A percentile compares a stretch with the other conserved stretches of the same genome.
phyloP scores from a whole-genome alignment of 2,888 invertebrate genomes.

The Meteorus cinctellus region DNA sequence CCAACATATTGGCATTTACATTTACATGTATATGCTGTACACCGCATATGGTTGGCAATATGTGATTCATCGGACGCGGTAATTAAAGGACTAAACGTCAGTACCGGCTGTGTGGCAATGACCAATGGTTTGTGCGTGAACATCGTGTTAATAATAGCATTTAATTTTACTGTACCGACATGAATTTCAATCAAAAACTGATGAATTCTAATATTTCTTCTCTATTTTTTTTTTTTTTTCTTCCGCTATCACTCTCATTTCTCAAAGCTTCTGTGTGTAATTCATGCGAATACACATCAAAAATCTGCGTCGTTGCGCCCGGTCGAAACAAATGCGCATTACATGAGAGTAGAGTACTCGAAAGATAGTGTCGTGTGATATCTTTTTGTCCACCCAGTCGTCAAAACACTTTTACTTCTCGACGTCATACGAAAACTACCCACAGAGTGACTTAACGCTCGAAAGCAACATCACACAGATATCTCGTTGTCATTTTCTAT shows the following conservation, averaged over 20 bases:
- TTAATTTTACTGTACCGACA: slow-evolving; percentile 47
- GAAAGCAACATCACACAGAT: background rate
- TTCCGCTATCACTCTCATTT: background rate
- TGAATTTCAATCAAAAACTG: slow-evolving; percentile 1
- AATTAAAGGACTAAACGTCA: slow-evolving; percentile 69
- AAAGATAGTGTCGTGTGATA: background rate
- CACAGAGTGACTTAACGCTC: slow-evolving; percentile 2
- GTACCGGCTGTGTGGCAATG: slow-evolving; percentile 65
- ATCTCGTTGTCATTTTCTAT: background rate
- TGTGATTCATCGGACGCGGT: slow-evolving; percentile 62
- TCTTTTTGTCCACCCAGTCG: background rate
- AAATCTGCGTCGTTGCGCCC: background rate
- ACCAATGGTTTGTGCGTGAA: slow-evolving; percentile 68
- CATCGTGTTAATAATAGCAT: slow-evolving; percentile 60
- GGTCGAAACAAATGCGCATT: background rate
- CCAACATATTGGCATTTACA: background rate
- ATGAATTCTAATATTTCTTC: background rate
- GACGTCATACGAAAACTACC: background rate
- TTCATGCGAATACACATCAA: background rate
- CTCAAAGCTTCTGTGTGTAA: background rate
- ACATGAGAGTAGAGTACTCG: background rate
- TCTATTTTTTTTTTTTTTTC: background rate
- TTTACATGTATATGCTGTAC: slow-evolving; percentile 2
- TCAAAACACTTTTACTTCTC: background rate
- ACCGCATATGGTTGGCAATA: slow-evolving; percentile 29